These are phyloP conservation scores for Microctonus hyperodae DNA, from an alignment of 2,888 invertebrate genomes.

Conservation along the genomic window DNA sequence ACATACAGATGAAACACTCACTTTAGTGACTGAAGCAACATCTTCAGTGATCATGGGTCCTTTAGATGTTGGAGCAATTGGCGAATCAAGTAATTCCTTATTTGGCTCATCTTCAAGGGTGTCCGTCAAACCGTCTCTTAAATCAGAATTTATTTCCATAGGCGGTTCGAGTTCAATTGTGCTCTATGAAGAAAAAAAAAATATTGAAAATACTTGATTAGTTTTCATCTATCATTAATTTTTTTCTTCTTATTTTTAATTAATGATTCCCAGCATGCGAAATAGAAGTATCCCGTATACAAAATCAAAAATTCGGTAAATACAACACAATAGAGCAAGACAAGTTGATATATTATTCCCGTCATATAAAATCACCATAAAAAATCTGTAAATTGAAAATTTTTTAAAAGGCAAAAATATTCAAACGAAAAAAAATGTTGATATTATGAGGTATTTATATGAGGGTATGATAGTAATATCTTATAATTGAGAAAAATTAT, in stretches of 20 bases:
- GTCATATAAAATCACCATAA: no score
- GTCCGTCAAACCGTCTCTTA: constrained; percentile 51
- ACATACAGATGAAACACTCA: constrained; percentile 28
- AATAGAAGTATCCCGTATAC: constrained; percentile 15
- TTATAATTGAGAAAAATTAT: no score
- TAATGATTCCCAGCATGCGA: constrained; percentile 25
- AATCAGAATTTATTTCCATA: constrained; percentile 49
- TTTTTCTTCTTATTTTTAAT: not conserved
- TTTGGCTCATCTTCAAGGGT: constrained; percentile 52
- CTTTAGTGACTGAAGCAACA: constrained; percentile 61
- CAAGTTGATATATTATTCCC: no score
- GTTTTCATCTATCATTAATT: not conserved
- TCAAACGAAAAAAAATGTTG: no score
- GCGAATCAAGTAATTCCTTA: constrained; percentile 51
- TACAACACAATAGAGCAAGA: not conserved
- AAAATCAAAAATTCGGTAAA: not conserved
- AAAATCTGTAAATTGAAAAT: no score
- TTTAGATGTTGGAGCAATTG: constrained; percentile 46
- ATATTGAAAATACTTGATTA: constrained; percentile 32
- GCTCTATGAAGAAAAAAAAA: constrained; percentile 46
- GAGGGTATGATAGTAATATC: no score
- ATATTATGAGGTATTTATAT: no score
- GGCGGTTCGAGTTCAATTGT: constrained; percentile 50
- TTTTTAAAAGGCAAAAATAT: no score
- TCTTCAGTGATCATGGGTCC: constrained; percentile 61